phyloP scores from a whole-genome alignment of 1,140 invertebrate genomes.

The Cotesia vestalis region DNA sequence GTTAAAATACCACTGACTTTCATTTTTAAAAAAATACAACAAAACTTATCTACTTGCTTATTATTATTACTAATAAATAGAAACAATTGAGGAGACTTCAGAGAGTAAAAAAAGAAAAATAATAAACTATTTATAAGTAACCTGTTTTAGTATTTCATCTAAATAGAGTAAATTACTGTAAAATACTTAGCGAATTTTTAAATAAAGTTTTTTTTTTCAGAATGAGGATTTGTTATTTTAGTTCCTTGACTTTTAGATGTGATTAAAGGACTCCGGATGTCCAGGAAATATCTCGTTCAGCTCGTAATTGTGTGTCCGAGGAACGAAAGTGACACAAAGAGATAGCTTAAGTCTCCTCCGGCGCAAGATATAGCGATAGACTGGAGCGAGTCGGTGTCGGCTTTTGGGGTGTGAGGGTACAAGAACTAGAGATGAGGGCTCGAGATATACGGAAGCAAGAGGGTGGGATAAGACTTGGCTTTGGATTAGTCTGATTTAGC shows the following conservation, averaged over 20 bases:
- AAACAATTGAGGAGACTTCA: no score
- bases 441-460: slow-evolving; percentile 23
- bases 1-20: no score
- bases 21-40: no score
- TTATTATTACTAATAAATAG: no score
- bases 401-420: neutral
- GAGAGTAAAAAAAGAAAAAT: no score
- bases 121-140: no score
- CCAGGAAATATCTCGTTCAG: slow-evolving; percentile 38
- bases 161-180: no score
- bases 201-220: no score
- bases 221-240: neutral
- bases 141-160: no score
- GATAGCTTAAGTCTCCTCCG: slow-evolving; percentile 8
- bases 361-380: slow-evolving; percentile 8
- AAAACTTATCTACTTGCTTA: no score
- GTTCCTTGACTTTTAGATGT: neutral
- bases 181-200: no score
- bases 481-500: slow-evolving; percentile 40
- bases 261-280: slow-evolving; percentile 15
- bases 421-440: slow-evolving; percentile 27
- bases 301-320: slow-evolving; percentile 50
- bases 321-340: slow-evolving; percentile 29
- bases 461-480: slow-evolving; percentile 29
- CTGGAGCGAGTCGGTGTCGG: neutral